Base-by-base conservation (phyloP, 2,113 vertebrate species). In the Malaclemys terrapin region DNA sequence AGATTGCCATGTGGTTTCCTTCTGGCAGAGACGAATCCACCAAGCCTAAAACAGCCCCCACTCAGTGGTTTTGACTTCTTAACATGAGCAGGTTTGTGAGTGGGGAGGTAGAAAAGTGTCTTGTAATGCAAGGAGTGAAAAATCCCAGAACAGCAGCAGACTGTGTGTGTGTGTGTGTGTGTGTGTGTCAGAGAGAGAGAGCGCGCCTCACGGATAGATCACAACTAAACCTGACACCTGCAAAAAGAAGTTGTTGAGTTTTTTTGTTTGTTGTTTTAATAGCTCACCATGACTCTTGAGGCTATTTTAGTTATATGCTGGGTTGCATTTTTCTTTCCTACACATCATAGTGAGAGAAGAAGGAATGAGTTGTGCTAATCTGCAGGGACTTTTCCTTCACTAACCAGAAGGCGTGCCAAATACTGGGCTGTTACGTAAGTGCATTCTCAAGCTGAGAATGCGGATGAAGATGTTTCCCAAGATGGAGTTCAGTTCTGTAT, bases 401-500 rank as follows among this genome's bases (percentile, higher is more conserved):
- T 13, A 31, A 38, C 6, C 19, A 3, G n/a, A 42, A 16, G 20
- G 42, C 14, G 25, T 62, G n/a, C 3, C 38, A 38, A 50, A 7
- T 11, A 0, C 38, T 16, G 1, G 14, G 11, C 38, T 45, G 45
- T 78, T 4, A 1, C 2, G 5, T 24, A 12, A 20, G 10, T 22
- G 5, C 10, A 0, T 45, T 27, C 17, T 13, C 8, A 31, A 83
- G 47, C 53, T 47, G n/a, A 53, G 2, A 5, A 45, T 25, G 31
- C 3, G 31, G 2, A 3, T 57, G 57, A 53, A 56, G 52, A 62
- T 31, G 7, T 49, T 82, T 54, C 45, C 16, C 27, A 0, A 0
- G 31, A 2, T 22, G 45, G 78, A 54, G 42, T 0, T 1, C 31
- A 24, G 47, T 3, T 52, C 45, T 45, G 11, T 0, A 0, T 31